Base-by-base conservation (phyloP, 2,797 vertebrate species). In the Danio aesculapii region DNA sequence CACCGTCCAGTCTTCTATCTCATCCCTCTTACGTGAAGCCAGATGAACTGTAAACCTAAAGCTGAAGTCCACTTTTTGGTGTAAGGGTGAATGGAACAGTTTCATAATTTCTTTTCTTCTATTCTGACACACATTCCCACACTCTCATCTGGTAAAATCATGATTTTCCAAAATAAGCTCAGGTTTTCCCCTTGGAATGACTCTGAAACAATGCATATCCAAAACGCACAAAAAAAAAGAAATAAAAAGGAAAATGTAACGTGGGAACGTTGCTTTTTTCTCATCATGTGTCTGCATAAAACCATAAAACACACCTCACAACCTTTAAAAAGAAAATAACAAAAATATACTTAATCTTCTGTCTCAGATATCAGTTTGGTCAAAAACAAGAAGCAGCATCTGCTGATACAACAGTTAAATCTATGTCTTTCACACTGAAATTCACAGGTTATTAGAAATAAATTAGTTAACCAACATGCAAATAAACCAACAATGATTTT, bases 91-190 rank as follows among this genome's bases (percentile, higher is more conserved):
- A 79, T 82, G 64, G 16, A 75, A 17, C 50, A 64, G 16, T 50
- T 19, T 58, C 8, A 47, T 67, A 8, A 19, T 1, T 16, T 61
- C 49, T 70, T 1, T 16, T 61, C 55, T 70, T 63, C 49, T 11
- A 81, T 55, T 69, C 69, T 73, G 67, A 68, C 67, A 73, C 73
- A 79, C 67, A 73, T 85, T 81, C 43, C 77, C 62, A 64, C 75
- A 69, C 12, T 70, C 39, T 74, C 43, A 7, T 19, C 58, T 66
- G 68, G 67, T 30, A 62, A 58, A 72, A 47, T 50, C 6, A 14
- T 68, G 16, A 9, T 17, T 59, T 46, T 58, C 58, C 58, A 79
- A 63, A 63, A 58, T 59, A 75, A 58, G 21, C 41, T 67, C 13
- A 41, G 19, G 14, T 62, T 80, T 73, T 53, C 59, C 59, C 50